These are phyloP conservation scores for Patella ulyssiponensis DNA, from an alignment of 2,888 invertebrate species.

Conservation along the genomic window DNA sequence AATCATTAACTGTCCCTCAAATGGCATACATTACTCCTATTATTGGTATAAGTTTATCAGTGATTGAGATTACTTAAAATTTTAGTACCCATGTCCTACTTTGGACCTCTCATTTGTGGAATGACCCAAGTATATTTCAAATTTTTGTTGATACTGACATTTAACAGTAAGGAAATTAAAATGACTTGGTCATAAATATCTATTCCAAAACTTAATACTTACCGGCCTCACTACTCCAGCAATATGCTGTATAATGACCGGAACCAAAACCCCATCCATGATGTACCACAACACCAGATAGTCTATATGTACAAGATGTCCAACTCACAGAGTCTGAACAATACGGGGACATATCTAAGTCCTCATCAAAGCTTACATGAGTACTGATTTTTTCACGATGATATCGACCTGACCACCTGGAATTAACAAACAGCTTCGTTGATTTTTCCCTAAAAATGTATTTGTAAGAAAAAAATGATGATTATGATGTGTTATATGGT, in stretches of 20 bases:
- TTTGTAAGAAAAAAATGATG: too few species aligned
- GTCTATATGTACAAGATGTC: constrained; percentile 48
- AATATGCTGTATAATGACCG: constrained; percentile 71
- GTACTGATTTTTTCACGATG: constrained; percentile 68
- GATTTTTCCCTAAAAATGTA: too few species aligned
- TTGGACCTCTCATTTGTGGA: too few species aligned
- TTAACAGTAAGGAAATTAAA: not conserved
- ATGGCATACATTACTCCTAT: too few species aligned
- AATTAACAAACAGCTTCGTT: constrained; percentile 10
- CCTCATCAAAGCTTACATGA: constrained; percentile 66
- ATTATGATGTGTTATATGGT: too few species aligned
- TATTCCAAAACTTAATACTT: constrained; percentile 18
- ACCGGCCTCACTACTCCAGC: constrained; percentile 67
- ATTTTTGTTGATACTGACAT: too few species aligned
- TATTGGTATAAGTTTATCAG: too few species aligned
- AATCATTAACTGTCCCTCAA: too few species aligned
- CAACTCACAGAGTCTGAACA: constrained; percentile 39
- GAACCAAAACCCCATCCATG: constrained; percentile 71
- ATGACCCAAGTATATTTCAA: too few species aligned
- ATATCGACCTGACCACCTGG: constrained; percentile 68
- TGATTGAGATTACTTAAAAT: too few species aligned
- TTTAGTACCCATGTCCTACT: too few species aligned
- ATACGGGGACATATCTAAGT: constrained; percentile 64
- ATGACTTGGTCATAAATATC: not conserved
- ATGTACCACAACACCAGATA: constrained; percentile 69